Conservation (phyloP, 2,888 invertebrate genomes). For the Corbicula japonica region DNA sequence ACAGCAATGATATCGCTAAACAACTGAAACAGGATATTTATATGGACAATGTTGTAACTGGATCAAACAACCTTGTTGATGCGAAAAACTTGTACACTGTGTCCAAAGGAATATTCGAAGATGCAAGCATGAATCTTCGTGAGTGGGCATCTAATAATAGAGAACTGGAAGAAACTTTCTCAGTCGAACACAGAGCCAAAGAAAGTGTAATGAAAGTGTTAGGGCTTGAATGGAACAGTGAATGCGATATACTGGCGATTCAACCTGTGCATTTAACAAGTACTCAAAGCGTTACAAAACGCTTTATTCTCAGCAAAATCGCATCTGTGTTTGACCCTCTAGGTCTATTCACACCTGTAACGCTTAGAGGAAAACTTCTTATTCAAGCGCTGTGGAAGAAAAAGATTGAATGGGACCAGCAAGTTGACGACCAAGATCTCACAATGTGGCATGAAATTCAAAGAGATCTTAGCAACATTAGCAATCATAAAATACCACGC, state of each 20-base stretch:
- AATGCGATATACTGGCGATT: not conserved
- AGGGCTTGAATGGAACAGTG: slow-evolving; percentile 1
- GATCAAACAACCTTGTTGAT: not conserved
- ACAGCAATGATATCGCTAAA: not conserved
- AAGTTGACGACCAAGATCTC: too few relatives aligned
- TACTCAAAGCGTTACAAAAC: not conserved
- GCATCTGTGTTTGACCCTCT: too few relatives aligned
- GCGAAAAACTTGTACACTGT: not conserved
- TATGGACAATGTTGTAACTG: slow-evolving; percentile 9
- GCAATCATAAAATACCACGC: too few relatives aligned
- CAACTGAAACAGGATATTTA: slow-evolving; percentile 8
- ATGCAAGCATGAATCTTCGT: slow-evolving; percentile 3
- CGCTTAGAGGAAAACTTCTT: too few relatives aligned
- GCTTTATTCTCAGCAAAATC: not conserved
- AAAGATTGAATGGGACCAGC: too few relatives aligned
- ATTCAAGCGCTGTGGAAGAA: too few relatives aligned
- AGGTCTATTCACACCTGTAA: too few relatives aligned
- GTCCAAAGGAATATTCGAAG: not conserved
- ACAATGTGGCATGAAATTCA: too few relatives aligned
- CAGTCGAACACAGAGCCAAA: slow-evolving; percentile 1
- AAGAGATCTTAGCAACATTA: too few relatives aligned
- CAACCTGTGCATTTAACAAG: not conserved
- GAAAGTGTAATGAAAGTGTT: slow-evolving; percentile 1
- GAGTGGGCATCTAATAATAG: slow-evolving; percentile 2
- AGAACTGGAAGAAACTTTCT: not conserved